These are phyloP conservation scores for Ara ararauna DNA, from an alignment of 2,797 vertebrate species.

Conservation along the genomic window DNA sequence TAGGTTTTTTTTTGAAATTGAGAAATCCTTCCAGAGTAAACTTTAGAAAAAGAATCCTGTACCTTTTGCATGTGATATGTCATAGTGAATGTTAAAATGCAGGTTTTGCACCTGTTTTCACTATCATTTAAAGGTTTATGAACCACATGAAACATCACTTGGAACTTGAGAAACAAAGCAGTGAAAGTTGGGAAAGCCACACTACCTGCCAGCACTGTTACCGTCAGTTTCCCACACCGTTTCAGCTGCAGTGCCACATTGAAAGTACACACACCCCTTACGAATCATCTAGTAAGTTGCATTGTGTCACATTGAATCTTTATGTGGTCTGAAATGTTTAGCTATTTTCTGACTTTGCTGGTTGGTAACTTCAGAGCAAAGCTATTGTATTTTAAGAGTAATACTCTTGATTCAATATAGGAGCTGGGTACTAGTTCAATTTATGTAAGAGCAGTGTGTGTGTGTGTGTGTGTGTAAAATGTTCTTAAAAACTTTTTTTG, in stretches of 20 bases:
- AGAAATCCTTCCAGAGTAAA: background rate
- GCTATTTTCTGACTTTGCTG: background rate
- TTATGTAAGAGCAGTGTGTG: background rate
- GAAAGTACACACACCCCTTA: conserved; percentile 95
- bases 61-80: background rate
- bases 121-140: conserved; percentile 89
- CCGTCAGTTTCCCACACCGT: conserved; percentile 95
- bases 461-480: background rate
- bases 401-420: background rate
- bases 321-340: background rate
- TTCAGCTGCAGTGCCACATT: conserved; percentile 98
- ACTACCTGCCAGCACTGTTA: conserved; percentile 99
- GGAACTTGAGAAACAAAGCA: conserved; percentile 98
- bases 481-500: rapidly evolving
- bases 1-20: background rate
- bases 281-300: conserved; percentile 91
- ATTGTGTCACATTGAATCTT: background rate
- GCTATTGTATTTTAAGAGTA: background rate
- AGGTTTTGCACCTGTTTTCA: conserved; percentile 23
- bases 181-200: conserved; percentile 98
- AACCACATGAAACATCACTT: conserved; percentile 99
- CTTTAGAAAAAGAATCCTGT: background rate
- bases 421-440: background rate
- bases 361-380: background rate
- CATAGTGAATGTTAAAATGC: background rate